phyloP scores from a whole-genome alignment of 2,797 vertebrate genomes.

The Enteromius viviparus region DNA sequence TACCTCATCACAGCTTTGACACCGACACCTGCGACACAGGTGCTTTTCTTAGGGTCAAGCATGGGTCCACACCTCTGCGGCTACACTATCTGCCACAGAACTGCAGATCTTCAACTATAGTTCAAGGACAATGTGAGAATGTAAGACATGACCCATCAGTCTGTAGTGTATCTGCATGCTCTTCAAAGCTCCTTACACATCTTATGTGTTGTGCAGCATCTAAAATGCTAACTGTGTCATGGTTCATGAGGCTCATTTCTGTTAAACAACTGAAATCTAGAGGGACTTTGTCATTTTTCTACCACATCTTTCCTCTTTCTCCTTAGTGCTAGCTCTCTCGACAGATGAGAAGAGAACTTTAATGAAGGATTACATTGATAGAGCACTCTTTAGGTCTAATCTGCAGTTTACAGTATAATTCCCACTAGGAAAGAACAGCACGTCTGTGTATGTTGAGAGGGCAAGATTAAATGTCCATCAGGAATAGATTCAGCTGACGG shows the following conservation, averaged over 20 bases:
- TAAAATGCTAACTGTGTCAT: neutral
- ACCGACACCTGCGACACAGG: neutral
- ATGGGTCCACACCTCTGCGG: neutral
- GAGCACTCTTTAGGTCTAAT: slow-evolving; percentile 21
- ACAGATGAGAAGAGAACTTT: slow-evolving; percentile 17
- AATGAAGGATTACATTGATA: slow-evolving; percentile 16
- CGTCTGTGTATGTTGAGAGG: slow-evolving; percentile 5
- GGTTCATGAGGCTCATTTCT: neutral
- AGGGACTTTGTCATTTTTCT: neutral
- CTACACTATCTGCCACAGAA: neutral
- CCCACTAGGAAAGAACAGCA: slow-evolving; percentile 17
- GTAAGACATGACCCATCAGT: neutral
- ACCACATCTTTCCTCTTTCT: neutral
- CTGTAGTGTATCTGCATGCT: neutral
- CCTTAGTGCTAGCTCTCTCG: neutral
- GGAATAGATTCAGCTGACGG: neutral
- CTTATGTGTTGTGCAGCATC: neutral
- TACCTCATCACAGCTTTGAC: slow-evolving; percentile 6
- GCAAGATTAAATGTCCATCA: slow-evolving; percentile 37
- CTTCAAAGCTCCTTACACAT: neutral
- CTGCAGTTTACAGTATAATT: slow-evolving; percentile 31
- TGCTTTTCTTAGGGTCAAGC: neutral
- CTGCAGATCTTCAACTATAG: neutral
- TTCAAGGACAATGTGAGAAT: neutral
- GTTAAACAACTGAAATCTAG: neutral